These are phyloP conservation scores for Geophilus truncorum DNA, from an alignment of 2,888 invertebrate genomes.

Conservation along the genomic window DNA sequence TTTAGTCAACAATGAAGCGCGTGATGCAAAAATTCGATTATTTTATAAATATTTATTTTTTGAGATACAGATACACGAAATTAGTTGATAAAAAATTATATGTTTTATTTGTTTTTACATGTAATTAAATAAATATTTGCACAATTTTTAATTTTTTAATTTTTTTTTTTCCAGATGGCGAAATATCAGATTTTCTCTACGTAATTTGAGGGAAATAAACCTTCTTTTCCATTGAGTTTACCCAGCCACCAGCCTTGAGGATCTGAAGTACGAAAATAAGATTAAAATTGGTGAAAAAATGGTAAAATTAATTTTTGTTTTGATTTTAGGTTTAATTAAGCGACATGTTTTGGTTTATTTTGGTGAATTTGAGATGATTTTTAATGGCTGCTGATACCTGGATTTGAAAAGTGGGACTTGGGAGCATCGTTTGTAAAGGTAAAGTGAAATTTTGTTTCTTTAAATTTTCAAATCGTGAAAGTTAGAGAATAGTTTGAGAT, in stretches of 20 bases:
- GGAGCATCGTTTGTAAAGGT: too few species aligned
- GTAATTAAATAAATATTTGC: not conserved
- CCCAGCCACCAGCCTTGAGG: slow-evolving; percentile 66
- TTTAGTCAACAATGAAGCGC: too few species aligned
- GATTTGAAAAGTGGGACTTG: too few species aligned
- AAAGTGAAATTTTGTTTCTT: not conserved
- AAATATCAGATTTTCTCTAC: slow-evolving; percentile 49
- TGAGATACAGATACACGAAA: not conserved
- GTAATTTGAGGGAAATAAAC: slow-evolving; percentile 63
- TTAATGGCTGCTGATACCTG: too few species aligned
- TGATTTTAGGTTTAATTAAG: too few species aligned
- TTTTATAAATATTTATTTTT: too few species aligned
- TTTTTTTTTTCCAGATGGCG: not conserved
- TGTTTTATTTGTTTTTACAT: not conserved
- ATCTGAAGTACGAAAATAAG: slow-evolving; percentile 51
- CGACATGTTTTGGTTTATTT: too few species aligned
- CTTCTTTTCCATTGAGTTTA: slow-evolving; percentile 55
- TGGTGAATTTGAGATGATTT: too few species aligned
- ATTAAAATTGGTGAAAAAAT: too few species aligned
- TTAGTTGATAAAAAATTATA: not conserved
- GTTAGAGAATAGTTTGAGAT: too few species aligned
- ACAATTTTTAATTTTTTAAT: not conserved
- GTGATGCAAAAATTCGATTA: not conserved
- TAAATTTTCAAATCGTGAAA: too few species aligned
- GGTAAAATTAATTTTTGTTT: too few species aligned